A percentile compares a stretch with the other conserved stretches of the same genome.
Conservation (phyloP, 2,797 vertebrate species). For the Manis javanica region DNA sequence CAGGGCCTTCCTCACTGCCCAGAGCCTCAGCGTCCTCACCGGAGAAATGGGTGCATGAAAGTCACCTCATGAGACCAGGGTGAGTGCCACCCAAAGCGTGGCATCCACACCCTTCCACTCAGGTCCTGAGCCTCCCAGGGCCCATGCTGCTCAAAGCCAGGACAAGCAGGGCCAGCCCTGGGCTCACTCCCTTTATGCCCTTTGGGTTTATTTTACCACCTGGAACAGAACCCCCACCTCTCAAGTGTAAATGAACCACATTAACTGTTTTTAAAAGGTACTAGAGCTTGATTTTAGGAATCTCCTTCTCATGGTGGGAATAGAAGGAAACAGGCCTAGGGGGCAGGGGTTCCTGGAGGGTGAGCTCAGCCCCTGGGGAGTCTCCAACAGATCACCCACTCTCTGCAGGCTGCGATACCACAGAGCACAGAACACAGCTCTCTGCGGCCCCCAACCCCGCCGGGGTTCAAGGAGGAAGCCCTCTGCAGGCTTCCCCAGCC, state of each 20-base stretch:
- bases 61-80: rapidly evolving
- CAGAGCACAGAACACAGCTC: background rate
- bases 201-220: background rate
- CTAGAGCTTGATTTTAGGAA: background rate
- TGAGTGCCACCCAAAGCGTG: too few relatives aligned
- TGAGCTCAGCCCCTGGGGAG: background rate
- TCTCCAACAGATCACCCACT: too few relatives aligned
- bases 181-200: background rate
- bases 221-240: background rate
- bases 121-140: too few relatives aligned
- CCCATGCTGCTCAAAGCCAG: background rate
- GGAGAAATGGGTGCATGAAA: background rate
- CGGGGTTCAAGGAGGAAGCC: background rate
- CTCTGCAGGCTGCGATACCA: background rate
- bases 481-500: too few relatives aligned
- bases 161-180: too few relatives aligned
- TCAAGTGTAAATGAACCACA: background rate
- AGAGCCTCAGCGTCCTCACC: background rate
- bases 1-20: background rate
- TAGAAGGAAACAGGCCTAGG: background rate
- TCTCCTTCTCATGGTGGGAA: background rate
- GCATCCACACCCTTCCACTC: background rate
- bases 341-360: background rate
- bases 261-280: background rate
- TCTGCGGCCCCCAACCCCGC: background rate